Evolutionary conservation across 1,140 invertebrate species (phyloP).

Genomic region (Oncopodura yosiiana): DNA sequence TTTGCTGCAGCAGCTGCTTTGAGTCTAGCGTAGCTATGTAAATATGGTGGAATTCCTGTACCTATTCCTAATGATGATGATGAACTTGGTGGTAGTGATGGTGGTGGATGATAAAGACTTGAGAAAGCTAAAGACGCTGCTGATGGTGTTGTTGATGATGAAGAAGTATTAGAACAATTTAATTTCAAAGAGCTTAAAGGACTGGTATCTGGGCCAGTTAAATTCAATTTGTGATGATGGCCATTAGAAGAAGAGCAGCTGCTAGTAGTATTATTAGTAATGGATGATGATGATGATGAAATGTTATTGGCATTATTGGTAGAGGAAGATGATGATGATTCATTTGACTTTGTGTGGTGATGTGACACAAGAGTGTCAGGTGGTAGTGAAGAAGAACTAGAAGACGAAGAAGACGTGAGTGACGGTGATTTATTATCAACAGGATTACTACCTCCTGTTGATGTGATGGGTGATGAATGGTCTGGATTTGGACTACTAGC

Average conservation of each 20-base stretch:
- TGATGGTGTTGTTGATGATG: too few species aligned
- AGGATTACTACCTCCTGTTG: not conserved
- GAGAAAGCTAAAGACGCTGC: conserved; percentile 18
- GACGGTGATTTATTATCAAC: not conserved
- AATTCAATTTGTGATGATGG: conserved; percentile 26
- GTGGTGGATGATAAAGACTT: conserved; percentile 27
- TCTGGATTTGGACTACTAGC: conserved; percentile 11
- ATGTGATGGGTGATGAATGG: conserved; percentile 21
- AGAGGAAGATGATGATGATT: not conserved
- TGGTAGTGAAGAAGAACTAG: conserved; percentile 6
- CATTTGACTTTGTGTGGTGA: conserved; percentile 11
- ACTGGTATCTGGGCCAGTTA: conserved; percentile 11
- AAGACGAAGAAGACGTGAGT: not conserved
- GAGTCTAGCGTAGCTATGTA: conserved; percentile 34
- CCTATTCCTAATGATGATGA: conserved; percentile 8
- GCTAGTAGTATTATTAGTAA: not conserved
- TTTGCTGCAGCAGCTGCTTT: conserved; percentile 44
- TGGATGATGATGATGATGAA: conserved; percentile 12
- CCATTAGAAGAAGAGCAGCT: not conserved
- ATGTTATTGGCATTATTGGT: not conserved
- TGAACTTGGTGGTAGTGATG: not conserved
- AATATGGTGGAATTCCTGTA: conserved; percentile 33
- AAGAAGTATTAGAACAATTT: conserved; percentile 20
- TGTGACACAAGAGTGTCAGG: conserved; percentile 17
- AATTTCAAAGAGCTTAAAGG: conserved; percentile 4